Evolutionary conservation across 2,888 invertebrate genomes (phyloP).

Genomic region (Zygaena filipendulae): DNA sequence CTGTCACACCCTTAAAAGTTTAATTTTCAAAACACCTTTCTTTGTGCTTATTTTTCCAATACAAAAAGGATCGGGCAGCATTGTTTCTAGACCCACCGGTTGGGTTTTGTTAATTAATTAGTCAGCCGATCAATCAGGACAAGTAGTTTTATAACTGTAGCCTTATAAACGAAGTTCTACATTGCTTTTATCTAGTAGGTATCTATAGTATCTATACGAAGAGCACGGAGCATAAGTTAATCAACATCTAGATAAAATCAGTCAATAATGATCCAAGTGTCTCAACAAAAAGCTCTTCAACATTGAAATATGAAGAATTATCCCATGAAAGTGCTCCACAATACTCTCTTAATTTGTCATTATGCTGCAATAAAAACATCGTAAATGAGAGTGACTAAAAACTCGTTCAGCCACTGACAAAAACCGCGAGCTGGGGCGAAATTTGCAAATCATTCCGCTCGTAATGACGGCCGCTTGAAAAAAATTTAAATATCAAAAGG

Average conservation of each 20-base stretch:
- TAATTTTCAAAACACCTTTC: too few species aligned
- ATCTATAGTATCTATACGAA: too few species aligned
- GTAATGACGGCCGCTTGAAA: slow-evolving; percentile 67
- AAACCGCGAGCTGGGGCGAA: slow-evolving; percentile 61
- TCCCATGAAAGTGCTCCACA: slow-evolving; percentile 58
- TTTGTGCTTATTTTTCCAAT: too few species aligned
- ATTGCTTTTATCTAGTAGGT: too few species aligned
- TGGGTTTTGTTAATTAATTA: too few species aligned
- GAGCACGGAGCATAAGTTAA: too few species aligned
- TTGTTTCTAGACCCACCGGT: too few species aligned
- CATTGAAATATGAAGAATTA: slow-evolving; percentile 44
- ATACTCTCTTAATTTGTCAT: slow-evolving; percentile 67
- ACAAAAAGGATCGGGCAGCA: too few species aligned
- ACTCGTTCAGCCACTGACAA: slow-evolving; percentile 54
- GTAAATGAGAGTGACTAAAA: slow-evolving; percentile 64
- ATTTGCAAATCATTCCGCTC: slow-evolving; percentile 63
- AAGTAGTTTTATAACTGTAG: too few species aligned
- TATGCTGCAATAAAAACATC: slow-evolving; percentile 65
- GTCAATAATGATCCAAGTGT: slow-evolving; percentile 30
- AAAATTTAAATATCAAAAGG: slow-evolving; percentile 70
- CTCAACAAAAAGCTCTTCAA: slow-evolving; percentile 32
- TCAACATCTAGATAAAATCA: slow-evolving; percentile 33
- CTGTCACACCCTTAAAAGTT: too few species aligned
- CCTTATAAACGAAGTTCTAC: too few species aligned
- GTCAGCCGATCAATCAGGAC: too few species aligned